Percentiles rank a stretch among this genome's conserved stretches.
Evolutionary conservation across 2,888 invertebrate genomes (phyloP).

Genomic region (Lymantria dispar): DNA sequence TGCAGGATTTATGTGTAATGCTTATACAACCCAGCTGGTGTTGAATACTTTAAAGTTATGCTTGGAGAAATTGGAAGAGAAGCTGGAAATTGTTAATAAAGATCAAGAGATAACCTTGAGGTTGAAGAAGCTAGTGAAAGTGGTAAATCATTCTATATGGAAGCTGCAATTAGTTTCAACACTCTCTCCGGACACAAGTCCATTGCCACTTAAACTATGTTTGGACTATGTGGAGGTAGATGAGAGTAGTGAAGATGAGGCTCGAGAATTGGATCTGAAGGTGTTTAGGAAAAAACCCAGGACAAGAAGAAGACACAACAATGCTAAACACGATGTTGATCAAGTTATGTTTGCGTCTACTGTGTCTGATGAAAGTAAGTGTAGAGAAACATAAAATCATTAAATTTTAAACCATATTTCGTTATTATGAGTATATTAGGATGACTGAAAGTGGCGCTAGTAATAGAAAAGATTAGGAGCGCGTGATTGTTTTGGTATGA

Average conservation of each 20-base stretch:
- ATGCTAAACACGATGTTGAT: slow-evolving; percentile 62
- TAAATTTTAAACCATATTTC: background rate
- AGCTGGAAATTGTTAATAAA: slow-evolving; percentile 43
- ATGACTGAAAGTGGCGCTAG: too few relatives aligned
- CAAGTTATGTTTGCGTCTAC: slow-evolving; percentile 65
- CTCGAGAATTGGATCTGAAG: slow-evolving; percentile 57
- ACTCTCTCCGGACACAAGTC: slow-evolving; percentile 72
- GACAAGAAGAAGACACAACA: slow-evolving; percentile 55
- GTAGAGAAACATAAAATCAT: background rate
- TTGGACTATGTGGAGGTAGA: slow-evolving; percentile 73
- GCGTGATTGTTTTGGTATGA: too few relatives aligned
- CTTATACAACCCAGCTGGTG: slow-evolving; percentile 82
- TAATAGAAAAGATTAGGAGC: too few relatives aligned
- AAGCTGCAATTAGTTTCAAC: slow-evolving; percentile 86
- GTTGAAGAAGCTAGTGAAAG: slow-evolving; percentile 66
- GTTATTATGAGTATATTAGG: too few relatives aligned
- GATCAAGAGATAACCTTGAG: slow-evolving; percentile 45
- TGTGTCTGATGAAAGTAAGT: slow-evolving; percentile 64
- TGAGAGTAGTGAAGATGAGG: slow-evolving; percentile 75
- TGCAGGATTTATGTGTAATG: slow-evolving; percentile 82
- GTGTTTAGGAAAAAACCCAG: slow-evolving; percentile 64
- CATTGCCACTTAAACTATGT: slow-evolving; percentile 65
- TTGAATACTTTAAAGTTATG: slow-evolving; percentile 81
- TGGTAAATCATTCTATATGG: slow-evolving; percentile 87
- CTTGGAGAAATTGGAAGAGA: slow-evolving; percentile 73